These are phyloP conservation scores for Bruchidius siliquastri DNA, from an alignment of 2,888 invertebrate species.

Conservation along the genomic window DNA sequence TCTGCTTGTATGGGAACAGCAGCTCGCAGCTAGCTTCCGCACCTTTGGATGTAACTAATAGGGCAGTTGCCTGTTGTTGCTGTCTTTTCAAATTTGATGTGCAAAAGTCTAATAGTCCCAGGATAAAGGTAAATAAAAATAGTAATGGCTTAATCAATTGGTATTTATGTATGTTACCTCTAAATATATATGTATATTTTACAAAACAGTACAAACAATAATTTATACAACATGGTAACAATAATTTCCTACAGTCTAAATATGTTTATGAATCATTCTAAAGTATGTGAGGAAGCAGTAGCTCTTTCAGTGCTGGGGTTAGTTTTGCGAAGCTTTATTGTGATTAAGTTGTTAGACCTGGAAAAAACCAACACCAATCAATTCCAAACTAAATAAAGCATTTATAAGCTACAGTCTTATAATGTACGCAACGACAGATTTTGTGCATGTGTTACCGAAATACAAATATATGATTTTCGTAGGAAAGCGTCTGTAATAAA, in stretches of 20 bases:
- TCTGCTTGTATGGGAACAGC: too few species aligned
- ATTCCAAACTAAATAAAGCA: neutral
- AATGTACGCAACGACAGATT: neutral
- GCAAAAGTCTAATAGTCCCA: too few species aligned
- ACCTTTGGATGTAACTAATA: too few species aligned
- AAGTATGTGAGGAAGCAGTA: conserved; percentile 54
- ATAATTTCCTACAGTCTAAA: neutral
- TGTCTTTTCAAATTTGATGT: too few species aligned
- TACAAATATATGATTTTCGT: too few species aligned
- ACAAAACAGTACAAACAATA: neutral
- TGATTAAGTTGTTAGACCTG: conserved; percentile 84
- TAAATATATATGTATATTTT: neutral
- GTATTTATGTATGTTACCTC: neutral
- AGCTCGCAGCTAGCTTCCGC: too few species aligned
- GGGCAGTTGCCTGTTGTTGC: too few species aligned
- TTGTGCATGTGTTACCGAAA: neutral
- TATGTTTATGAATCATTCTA: conserved; percentile 16
- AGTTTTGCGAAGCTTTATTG: conserved; percentile 82
- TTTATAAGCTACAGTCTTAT: neutral
- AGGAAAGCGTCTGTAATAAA: too few species aligned
- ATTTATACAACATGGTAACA: neutral
- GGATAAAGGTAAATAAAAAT: neutral
- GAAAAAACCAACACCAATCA: conserved; percentile 33
- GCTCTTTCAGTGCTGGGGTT: conserved; percentile 78
- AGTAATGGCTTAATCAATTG: neutral